Base-by-base conservation (phyloP, 2,113 vertebrate species). In the Phainopepla nitens region DNA sequence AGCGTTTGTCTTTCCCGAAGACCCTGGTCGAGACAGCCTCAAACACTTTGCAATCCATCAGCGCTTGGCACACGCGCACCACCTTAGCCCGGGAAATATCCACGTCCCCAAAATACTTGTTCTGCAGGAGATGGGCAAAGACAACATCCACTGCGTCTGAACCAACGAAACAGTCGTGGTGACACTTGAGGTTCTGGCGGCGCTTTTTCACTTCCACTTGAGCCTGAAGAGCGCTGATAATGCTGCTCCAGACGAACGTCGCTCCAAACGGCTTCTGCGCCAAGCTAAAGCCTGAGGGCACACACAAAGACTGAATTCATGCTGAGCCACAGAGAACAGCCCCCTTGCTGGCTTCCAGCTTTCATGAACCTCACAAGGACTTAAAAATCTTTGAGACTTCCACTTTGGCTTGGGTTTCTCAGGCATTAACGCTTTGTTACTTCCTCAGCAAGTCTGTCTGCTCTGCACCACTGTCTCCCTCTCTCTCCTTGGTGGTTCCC, bases 41-140 rank as follows among this genome's bases (percentile, higher is more conserved):
- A 71, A 99, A 99, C 39, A 99, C 99, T 95, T 98, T 99, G 29
- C 98, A 99, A 88, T 99, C 99, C 99, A 99, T 99, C 61, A 99
- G 97, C 2, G 98, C 99, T 45, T 99, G 99, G 82, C 99, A 99
- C 3, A 99, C 98, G 1, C 99, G 98, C 64, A 99, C 99, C 11
- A 99, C 98, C 96, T 99, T 99, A 79, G 97, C 97, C 29, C 99
- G 98, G n/a, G 99, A 98, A 90, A 99, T 99, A 20, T 99, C 98
- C 10, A 98, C 98, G 6, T 99, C 98, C 5, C 99, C 99, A 24
- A 99, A 99, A 95, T 99, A 99, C 70, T 98, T 98, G 97, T 98
- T 99, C 93, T 99, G 98, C 27, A 99, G 98, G 22, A 99, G 98
- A 47, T 99, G 99, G 20, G 99, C 97, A 96, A 99, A 98, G 75